A percentile compares a stretch with the other conserved stretches of the same genome.
Conservation (phyloP, 2,113 vertebrate genomes). For the Calyptommatus sinebrachiatus region DNA sequence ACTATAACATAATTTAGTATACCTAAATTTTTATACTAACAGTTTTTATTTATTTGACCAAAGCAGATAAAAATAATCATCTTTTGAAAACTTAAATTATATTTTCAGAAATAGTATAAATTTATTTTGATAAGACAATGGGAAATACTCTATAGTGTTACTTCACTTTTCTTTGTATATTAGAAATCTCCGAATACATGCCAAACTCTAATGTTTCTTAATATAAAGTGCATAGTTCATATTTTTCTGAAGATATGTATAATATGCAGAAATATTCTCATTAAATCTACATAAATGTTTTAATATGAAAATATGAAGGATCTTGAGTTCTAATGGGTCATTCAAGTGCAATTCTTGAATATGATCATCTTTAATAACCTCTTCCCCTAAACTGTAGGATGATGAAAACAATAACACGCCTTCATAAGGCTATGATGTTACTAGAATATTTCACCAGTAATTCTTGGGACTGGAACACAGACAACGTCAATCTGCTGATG, state of each 20-base stretch:
- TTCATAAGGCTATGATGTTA: conserved; percentile 94
- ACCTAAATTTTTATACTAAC: too few species aligned
- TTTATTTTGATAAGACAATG: background rate
- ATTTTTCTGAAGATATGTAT: background rate
- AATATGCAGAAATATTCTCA: conserved; percentile 68
- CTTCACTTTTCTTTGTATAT: background rate
- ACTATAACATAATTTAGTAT: too few species aligned
- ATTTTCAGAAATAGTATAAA: background rate
- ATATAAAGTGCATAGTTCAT: background rate
- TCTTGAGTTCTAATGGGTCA: conserved; percentile 12
- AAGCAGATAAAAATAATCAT: background rate
- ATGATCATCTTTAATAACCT: conserved; percentile 3
- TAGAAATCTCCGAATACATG: background rate
- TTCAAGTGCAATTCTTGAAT: background rate
- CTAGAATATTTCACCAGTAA: conserved; percentile 97
- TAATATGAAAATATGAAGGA: conserved; percentile 16
- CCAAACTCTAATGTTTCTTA: background rate
- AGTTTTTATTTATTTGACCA: too few species aligned
- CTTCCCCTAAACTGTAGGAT: conserved; percentile 78
- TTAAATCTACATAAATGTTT: conserved; percentile 16
- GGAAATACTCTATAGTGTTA: background rate
- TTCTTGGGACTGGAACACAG: conserved; percentile 96
- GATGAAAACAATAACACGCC: conserved; percentile 97
- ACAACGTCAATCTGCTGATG: conserved; percentile 92
- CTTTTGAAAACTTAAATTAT: background rate